These are phyloP conservation scores for Dorcus hopei DNA, from an alignment of 2,888 invertebrate species.

Conservation along the genomic window DNA sequence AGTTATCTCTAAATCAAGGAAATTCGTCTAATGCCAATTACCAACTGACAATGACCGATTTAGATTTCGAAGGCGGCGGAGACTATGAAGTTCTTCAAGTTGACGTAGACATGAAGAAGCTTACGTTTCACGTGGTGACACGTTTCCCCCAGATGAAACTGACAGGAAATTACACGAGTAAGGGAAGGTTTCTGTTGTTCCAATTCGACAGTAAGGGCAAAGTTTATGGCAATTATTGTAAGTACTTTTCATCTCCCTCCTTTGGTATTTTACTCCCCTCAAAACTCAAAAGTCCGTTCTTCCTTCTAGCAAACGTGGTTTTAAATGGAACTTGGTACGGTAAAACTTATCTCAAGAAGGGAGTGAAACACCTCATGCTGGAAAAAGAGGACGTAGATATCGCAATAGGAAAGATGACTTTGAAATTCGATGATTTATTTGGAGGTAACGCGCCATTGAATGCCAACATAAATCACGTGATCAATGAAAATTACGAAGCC, in stretches of 20 bases:
- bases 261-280: not conserved
- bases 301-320: not conserved
- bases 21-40: conserved; percentile 30
- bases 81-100: conserved; percentile 30
- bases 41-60: conserved; percentile 29
- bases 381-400: conserved; percentile 2
- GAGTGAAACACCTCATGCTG: conserved; percentile 1
- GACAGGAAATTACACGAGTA: conserved; percentile 35
- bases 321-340: not conserved
- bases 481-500: conserved; percentile 42
- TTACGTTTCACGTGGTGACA: not conserved
- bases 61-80: conserved; percentile 27
- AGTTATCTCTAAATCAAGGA: conserved; percentile 34
- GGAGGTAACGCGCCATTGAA: conserved; percentile 32
- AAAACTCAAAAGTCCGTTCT: not conserved
- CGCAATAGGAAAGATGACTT: conserved; percentile 28
- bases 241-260: not conserved
- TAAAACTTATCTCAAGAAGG: conserved; percentile 1
- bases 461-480: conserved; percentile 41
- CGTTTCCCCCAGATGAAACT: conserved; percentile 24
- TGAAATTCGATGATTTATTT: conserved; percentile 35
- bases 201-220: conserved; percentile 20
- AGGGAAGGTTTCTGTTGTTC: conserved; percentile 36
- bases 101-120: conserved; percentile 1
- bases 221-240: conserved; percentile 9